Conservation (phyloP, 2,113 vertebrate genomes). For the Leucoraja erinaceus region DNA sequence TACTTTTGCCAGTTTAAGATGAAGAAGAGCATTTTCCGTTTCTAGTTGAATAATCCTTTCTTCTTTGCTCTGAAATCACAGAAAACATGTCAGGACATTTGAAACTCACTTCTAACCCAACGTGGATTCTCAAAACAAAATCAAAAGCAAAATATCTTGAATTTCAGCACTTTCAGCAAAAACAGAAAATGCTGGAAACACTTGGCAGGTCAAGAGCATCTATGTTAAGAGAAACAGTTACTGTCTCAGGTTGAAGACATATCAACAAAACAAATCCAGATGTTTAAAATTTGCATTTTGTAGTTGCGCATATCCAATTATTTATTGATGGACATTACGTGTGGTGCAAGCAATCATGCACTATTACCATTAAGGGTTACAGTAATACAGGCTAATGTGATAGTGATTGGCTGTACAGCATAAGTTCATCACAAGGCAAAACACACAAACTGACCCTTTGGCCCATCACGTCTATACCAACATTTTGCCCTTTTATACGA, state of each 20-base stretch:
- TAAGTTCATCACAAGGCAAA: no score
- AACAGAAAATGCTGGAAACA: no score
- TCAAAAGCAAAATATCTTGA: no score
- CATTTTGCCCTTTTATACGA: no score
- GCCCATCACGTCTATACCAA: no score
- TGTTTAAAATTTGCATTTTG: not conserved
- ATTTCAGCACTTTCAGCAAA: no score
- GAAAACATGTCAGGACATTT: not conserved
- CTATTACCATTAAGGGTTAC: not conserved
- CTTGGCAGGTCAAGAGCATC: no score
- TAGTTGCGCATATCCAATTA: not conserved
- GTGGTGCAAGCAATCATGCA: not conserved
- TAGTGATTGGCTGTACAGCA: not conserved
- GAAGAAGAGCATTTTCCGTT: constrained; percentile 72
- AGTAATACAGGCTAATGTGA: not conserved
- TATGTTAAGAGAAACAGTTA: no score
- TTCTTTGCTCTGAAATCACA: constrained; percentile 63
- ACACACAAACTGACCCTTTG: no score
- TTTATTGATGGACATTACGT: not conserved
- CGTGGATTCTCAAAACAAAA: not conserved
- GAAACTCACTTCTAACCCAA: not conserved
- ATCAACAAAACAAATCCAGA: no score
- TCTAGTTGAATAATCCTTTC: constrained; percentile 72
- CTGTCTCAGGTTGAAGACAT: no score
- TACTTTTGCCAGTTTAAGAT: constrained; percentile 70